A percentile compares a stretch with the other conserved stretches of the same genome.
These are phyloP conservation scores for Trichomalopsis sarcophagae DNA, from an alignment of 1,140 invertebrate species.

Conservation along the genomic window DNA sequence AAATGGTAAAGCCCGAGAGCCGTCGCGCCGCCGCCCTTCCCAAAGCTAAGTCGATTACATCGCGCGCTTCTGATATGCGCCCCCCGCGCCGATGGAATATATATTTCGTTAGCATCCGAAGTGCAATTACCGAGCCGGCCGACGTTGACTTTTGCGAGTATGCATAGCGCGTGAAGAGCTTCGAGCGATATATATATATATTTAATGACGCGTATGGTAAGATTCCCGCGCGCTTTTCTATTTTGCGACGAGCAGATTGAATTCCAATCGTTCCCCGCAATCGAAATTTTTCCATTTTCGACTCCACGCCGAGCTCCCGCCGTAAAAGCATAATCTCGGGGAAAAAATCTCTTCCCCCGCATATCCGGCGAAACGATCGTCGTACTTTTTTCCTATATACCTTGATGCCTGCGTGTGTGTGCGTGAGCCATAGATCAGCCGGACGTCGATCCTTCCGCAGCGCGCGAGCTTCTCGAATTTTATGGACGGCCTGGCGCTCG, in stretches of 20 bases:
- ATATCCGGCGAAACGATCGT: not conserved
- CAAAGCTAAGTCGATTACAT: constrained; percentile 39
- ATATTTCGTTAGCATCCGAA: constrained; percentile 37
- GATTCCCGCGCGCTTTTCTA: constrained; percentile 15
- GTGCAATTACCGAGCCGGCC: constrained; percentile 39
- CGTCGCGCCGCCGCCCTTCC: not conserved
- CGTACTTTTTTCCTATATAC: not conserved
- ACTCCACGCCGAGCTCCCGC: too few relatives aligned
- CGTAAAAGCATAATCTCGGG: not conserved
- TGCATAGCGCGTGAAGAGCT: not conserved
- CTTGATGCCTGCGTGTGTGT: too few relatives aligned
- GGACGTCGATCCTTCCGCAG: not conserved
- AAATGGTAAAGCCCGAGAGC: not conserved
- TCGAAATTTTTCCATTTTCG: not conserved
- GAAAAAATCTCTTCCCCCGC: not conserved
- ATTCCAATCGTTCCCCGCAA: not conserved
- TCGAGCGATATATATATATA: not conserved
- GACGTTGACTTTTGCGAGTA: constrained; percentile 31
- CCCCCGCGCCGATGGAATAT: constrained; percentile 22
- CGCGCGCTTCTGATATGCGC: constrained; percentile 18
- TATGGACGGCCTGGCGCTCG: constrained; percentile 51
- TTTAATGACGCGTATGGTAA: constrained; percentile 48
- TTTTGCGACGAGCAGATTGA: not conserved
- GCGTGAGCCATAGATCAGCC: constrained; percentile 12
- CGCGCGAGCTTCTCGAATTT: not conserved